Evolutionary conservation across 2,113 vertebrate species (phyloP).

Genomic region (Tetrao urogallus): DNA sequence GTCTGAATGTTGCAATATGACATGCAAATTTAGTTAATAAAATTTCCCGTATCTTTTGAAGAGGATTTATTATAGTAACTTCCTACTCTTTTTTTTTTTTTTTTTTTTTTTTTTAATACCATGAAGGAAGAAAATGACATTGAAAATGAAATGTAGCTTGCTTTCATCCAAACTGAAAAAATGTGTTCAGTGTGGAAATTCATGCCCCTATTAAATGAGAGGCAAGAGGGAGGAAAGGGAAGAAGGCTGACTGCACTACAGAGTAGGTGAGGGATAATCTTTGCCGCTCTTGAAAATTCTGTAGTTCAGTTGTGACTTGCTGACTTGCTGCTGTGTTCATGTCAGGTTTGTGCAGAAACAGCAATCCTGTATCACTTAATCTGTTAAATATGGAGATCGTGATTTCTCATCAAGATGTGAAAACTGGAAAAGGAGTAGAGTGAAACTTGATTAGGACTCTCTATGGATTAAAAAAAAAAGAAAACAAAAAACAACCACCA

Average conservation of each 20-base stretch:
- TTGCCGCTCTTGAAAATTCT: not conserved
- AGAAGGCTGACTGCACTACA: not conserved
- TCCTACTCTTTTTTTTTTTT: not conserved
- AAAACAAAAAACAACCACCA: too few species aligned
- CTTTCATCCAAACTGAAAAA: not conserved
- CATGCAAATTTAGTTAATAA: slow-evolving; percentile 19
- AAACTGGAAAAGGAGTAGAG: not conserved
- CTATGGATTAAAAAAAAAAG: not conserved
- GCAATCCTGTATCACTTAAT: not conserved
- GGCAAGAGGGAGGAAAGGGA: not conserved
- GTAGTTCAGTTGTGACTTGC: not conserved
- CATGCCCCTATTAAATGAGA: not conserved
- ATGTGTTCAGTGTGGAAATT: not conserved
- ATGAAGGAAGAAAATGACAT: not conserved
- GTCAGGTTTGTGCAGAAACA: not conserved
- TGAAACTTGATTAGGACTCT: not conserved
- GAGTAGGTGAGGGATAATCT: not conserved
- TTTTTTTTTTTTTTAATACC: not conserved
- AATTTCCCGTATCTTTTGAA: not conserved
- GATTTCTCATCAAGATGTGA: not conserved
- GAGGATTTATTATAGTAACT: not conserved
- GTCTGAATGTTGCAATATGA: slow-evolving; percentile 29
- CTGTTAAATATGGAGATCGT: not conserved
- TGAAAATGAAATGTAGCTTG: not conserved
- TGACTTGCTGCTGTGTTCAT: not conserved